Base-by-base conservation (phyloP, 2,888 invertebrate species). In the Coenonympha arcania region DNA sequence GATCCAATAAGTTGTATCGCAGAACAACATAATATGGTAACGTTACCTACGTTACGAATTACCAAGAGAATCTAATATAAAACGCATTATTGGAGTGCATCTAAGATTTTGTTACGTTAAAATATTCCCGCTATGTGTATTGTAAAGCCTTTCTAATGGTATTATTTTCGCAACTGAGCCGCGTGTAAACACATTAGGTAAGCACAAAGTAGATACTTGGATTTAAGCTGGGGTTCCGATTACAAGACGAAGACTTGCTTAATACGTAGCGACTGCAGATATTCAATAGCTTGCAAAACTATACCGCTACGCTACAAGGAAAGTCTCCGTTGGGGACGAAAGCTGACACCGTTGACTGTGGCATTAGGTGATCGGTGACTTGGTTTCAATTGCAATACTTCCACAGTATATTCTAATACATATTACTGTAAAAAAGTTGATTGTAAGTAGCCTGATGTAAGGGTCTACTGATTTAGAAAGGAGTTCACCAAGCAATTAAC, bases 281-380 rank as follows among this genome's bases (percentile, higher is more conserved):
- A 84, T 79, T 79, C 76, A 79, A 84, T 85, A 81, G 77, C 76
- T 71, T 79, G 79, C 78, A 76, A 78, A 79, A 71, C 68, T 71
- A 79, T 71, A 79, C 78, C 73, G 65, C 60, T 63, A 66, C 63
- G 65, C 59, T 63, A 66, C 63, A 62, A 76, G 77, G 77, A 81
- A 84, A 81, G 71, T 75, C 73, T 68, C 68, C 76, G 81, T 79
- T 73, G 76, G 68, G 74, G 74, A 73, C 75, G 85, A 73, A 84
- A 85, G 73, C 74, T 71, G 81, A 86, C 79, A 83, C 85, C 78
- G 65, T 65, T 68, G 76, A 69, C 73, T 76, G 78, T 72, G 78
- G 76, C 76, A 49, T 45, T 54, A 44, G 52, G 54, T 54, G 58
- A 58, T 58, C 56, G 44, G 46, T 50, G 47, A 54, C 42, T 57